Percentiles rank a stretch among this genome's conserved stretches.
Evolutionary conservation across 1,140 invertebrate species (phyloP).

Genomic region (Brachionus calyciflorus): DNA sequence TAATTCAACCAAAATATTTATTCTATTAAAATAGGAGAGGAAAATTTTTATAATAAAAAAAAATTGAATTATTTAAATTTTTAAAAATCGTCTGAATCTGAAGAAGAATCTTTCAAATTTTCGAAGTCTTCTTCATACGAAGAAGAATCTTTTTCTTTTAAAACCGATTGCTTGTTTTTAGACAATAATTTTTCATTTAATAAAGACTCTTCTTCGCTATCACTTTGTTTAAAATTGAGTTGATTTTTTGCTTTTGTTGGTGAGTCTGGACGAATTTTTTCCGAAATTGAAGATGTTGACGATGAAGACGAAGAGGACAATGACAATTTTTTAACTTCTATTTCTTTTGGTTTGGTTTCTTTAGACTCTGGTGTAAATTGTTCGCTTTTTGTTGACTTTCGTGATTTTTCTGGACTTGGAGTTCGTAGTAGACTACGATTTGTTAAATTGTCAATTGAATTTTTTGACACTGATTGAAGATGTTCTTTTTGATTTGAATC

Average conservation of each 20-base stretch:
- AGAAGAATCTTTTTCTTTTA: background rate
- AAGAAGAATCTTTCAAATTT: background rate
- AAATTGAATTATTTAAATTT: background rate
- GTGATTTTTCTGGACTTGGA: background rate
- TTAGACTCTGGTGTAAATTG: background rate
- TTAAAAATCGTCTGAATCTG: conserved; percentile 17
- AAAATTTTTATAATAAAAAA: conserved; percentile 8
- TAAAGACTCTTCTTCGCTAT: background rate
- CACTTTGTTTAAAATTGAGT: background rate
- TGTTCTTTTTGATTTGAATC: background rate
- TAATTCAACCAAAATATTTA: background rate
- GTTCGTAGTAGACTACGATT: background rate
- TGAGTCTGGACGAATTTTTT: background rate
- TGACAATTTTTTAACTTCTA: conserved; percentile 17
- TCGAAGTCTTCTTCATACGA: conserved; percentile 31
- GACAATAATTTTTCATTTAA: background rate
- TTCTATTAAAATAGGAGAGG: background rate
- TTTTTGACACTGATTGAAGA: conserved; percentile 1
- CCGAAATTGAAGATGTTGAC: background rate
- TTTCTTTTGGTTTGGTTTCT: background rate
- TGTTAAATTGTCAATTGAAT: background rate
- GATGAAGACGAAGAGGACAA: conserved; percentile 14
- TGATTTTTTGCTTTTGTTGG: background rate
- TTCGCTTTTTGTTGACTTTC: conserved; percentile 18
- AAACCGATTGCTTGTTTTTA: background rate